phyloP scores from a whole-genome alignment of 2,113 vertebrate species.

The Gadus macrocephalus region DNA sequence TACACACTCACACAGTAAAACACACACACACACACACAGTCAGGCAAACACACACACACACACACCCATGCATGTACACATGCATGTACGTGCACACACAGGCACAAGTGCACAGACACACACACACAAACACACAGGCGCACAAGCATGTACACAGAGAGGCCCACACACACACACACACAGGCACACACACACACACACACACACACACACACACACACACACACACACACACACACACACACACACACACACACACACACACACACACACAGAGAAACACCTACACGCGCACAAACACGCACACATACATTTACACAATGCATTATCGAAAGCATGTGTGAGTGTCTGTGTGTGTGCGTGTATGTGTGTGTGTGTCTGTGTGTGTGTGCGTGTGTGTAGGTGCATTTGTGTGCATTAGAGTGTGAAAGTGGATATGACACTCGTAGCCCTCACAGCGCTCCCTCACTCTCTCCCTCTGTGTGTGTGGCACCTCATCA shows the following conservation, averaged over 20 bases:
- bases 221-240: slow-evolving; percentile 72
- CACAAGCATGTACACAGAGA: slow-evolving; percentile 13
- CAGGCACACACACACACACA: slow-evolving; percentile 16
- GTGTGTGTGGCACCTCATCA: too few relatives aligned
- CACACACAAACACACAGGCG: slow-evolving; percentile 3
- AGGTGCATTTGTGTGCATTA: too few relatives aligned
- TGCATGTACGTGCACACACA: not conserved
- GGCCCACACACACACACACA: slow-evolving; percentile 2
- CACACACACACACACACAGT: too few relatives aligned
- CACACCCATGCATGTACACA: not conserved
- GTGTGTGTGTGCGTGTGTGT: too few relatives aligned
- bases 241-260: slow-evolving; percentile 72
- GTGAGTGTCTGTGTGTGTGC: too few relatives aligned
- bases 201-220: slow-evolving; percentile 7
- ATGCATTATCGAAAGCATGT: not conserved
- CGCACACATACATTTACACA: not conserved
- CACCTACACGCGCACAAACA: not conserved
- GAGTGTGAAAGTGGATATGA: too few relatives aligned
- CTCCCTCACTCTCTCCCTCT: too few relatives aligned
- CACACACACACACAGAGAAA: not conserved
- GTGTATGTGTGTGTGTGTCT: too few relatives aligned
- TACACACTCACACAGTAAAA: not conserved
- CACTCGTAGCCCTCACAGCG: too few relatives aligned
- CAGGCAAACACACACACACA: too few relatives aligned
- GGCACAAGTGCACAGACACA: not conserved